Evolutionary conservation across 2,113 vertebrate genomes (phyloP), one percentile per base, ranked within the genome.

Genomic region (Urocitellus parryii): DNA sequence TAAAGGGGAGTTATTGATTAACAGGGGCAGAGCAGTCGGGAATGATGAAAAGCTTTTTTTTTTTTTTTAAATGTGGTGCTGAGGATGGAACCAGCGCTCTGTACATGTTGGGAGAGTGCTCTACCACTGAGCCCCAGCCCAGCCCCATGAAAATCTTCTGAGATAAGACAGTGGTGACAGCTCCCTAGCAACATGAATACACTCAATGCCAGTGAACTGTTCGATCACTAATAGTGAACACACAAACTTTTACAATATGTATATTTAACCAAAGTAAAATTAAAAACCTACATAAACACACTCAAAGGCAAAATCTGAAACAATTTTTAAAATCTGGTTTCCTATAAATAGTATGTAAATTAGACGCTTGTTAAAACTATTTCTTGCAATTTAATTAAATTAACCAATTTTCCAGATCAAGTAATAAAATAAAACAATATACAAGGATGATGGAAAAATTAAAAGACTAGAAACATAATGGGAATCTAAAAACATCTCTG

Each of bases 341-440:
- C 32, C 63, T 90, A 84, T 77, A 72, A 86, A 76, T 58, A 79
- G 14, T 17, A 84, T 32, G 56, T 2, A 95, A 96, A 85, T 34
- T 42, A 76, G 51, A 48, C n/a, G 3, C 24, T 5, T 65, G 13
- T 58, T 91, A 94, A 91, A 76, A 88, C 2, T 63, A 81, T 10
- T 2, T 67, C 25, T 92, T 81, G 76, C 29, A 77, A 87, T 72
- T 86, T 45, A 81, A 17, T 70, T 90, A 32, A 76, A 84, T 79
- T 84, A 84, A 73, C 72, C 79, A 76, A 88, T 88, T 72, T 74
- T 92, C 29, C 18, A 79, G 32, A 68, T 34, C 76, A 90, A 80
- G 51, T n/a, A 86, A 74, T 74, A 70, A 63, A 82, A 80, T 51
- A 32, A 94, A 51, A 34, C 27, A 90, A 39, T 68, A 81, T 39